phyloP scores from a whole-genome alignment of 1,140 invertebrate genomes.

The Listronotus oregonensis region DNA sequence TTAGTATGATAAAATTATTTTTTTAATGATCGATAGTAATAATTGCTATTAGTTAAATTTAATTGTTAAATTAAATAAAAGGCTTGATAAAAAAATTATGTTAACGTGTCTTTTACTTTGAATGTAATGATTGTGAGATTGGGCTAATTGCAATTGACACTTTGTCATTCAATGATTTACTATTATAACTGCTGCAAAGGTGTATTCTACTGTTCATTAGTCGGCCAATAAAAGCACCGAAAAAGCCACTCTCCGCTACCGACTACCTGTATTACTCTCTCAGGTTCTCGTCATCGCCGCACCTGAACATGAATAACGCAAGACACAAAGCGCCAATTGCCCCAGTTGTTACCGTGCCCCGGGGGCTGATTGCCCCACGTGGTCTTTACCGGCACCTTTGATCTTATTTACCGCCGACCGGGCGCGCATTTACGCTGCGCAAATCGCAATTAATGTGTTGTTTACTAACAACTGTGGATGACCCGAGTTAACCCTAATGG shows the following conservation, averaged over 20 bases:
- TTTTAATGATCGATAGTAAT: no score
- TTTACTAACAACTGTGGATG: constrained; percentile 25
- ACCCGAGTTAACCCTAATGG: constrained; percentile 12
- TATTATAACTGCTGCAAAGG: no score
- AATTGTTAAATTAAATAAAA: no score
- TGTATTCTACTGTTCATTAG: no score
- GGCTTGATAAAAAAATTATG: no score
- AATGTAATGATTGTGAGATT: no score
- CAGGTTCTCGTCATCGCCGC: constrained; percentile 19
- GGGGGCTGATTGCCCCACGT: constrained; percentile 38
- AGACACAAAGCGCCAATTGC: constrained; percentile 45
- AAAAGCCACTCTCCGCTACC: constrained; percentile 17
- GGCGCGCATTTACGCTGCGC: constrained; percentile 19
- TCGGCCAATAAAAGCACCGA: constrained; percentile 13
- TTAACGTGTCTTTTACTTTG: no score
- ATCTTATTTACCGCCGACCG: constrained; percentile 13
- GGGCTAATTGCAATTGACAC: no score
- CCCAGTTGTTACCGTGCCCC: constrained; percentile 38
- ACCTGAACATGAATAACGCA: constrained; percentile 31
- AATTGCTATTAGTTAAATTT: no score
- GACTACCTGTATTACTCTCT: constrained; percentile 28
- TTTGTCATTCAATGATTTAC: no score
- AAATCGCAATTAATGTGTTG: constrained; percentile 24
- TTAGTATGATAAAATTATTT: no score
- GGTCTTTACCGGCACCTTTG: constrained; percentile 32